These are phyloP conservation scores for Philypnodon macrostomus DNA, from an alignment of 2,797 vertebrate genomes.

Conservation along the genomic window DNA sequence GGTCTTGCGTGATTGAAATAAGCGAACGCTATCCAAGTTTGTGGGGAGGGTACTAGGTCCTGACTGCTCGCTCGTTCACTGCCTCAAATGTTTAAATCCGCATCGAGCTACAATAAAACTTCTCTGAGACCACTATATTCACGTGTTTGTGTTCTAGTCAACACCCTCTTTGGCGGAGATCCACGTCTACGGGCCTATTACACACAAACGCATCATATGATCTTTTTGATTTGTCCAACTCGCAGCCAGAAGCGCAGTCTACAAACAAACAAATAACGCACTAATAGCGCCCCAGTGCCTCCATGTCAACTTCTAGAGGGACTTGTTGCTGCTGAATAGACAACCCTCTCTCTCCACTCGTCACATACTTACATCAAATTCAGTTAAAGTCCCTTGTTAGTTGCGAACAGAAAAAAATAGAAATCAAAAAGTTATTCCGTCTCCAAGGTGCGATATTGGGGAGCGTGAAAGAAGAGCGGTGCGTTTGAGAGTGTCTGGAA, in stretches of 20 bases:
- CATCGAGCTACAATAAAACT: conserved; percentile 48
- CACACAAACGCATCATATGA: conserved; percentile 71
- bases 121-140: conserved; percentile 51
- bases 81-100: conserved; percentile 63
- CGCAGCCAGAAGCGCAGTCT: too few species aligned
- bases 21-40: conserved; percentile 81
- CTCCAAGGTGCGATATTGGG: conserved; percentile 36
- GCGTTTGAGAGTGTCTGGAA: conserved; percentile 58
- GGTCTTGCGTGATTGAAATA: conserved; percentile 93
- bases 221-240: conserved; percentile 53
- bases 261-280: conserved; percentile 59
- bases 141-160: conserved; percentile 53
- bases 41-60: conserved; percentile 73
- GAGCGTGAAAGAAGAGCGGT: conserved; percentile 20
- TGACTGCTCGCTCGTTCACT: conserved; percentile 68
- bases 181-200: conserved; percentile 62
- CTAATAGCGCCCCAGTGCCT: conserved; percentile 53
- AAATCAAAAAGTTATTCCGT: conserved; percentile 66
- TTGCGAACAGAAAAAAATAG: conserved; percentile 11
- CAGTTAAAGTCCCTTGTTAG: conserved; percentile 44
- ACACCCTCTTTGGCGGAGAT: conserved; percentile 56
- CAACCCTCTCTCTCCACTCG: conserved; percentile 21
- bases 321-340: conserved; percentile 87
- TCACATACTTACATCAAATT: conserved; percentile 70
- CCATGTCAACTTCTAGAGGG: conserved; percentile 68